Evolutionary conservation across 2,113 vertebrate genomes (phyloP), one percentile per base, ranked within the genome.

Genomic region (Ploceus nigricollis): DNA sequence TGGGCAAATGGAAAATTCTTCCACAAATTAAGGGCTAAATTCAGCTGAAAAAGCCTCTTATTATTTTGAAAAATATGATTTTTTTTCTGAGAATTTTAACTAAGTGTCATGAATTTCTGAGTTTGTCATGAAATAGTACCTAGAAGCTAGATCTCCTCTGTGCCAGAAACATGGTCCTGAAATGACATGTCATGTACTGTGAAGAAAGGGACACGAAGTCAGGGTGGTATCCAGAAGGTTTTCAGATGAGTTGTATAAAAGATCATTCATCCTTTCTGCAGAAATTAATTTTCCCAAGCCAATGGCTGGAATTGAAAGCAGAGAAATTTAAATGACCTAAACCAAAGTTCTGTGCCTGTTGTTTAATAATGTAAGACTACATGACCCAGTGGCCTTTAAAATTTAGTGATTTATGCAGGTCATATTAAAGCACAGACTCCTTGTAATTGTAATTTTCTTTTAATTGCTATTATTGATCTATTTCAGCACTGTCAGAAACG

Each of bases 371-470:
- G 20, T 40, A 87, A 75, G 31, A 64, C 35, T 56, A 13, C 21
- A 21, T 60, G 82, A 93, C 80, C 81, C 44, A 71, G 13, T 75
- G 76, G 56, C 91, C 76, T 94, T 89, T 80, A 86, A 73, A 95
- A 90, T 93, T 50, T 61, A 73, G 78, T 69, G 54, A 77, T 91
- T 37, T 63, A 9, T 78, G n/a, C 56, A 71, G 47, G 37, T 35
- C 39, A 39, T 50, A 71, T 31, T 83, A 87, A 64, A 68, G n/a
- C 64, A 48, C 17, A 6, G 64, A 40, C 27, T 71, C 28, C 44
- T 78, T 77, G 10, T 64, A 76, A 37, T 12, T 63, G 13, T 63
- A 64, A 64, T 90, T 77, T 86, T 21, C 21, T 75, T 87, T 89
- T 81, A 77, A 92, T 90, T 86, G 40, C 64, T n/a, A 3, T 68